These are phyloP conservation scores for Agelaius tricolor DNA, from an alignment of 2,113 vertebrate species.

Conservation along the genomic window DNA sequence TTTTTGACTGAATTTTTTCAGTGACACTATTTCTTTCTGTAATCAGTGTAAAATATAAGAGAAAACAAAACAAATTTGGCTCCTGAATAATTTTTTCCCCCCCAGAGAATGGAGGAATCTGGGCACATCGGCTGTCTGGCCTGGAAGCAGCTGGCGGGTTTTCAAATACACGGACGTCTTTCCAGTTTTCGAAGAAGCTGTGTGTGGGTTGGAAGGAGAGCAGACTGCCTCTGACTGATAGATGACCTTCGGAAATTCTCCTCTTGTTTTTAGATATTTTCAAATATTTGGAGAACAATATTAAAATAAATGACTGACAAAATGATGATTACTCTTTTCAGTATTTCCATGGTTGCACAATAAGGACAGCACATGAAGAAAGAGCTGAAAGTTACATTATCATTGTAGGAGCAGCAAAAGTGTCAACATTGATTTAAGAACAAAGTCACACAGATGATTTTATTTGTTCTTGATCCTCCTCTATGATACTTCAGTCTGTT, in stretches of 20 bases:
- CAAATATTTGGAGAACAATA: slow-evolving; percentile 49
- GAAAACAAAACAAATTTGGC: neutral
- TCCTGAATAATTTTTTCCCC: neutral
- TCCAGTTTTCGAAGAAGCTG: slow-evolving; percentile 18
- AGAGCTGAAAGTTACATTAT: slow-evolving; percentile 31
- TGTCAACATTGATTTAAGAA: slow-evolving; percentile 67
- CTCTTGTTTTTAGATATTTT: slow-evolving; percentile 22
- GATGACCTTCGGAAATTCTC: slow-evolving; percentile 37
- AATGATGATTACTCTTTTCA: slow-evolving; percentile 27
- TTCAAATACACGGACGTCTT: neutral
- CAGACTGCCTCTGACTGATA: neutral
- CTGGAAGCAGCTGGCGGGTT: neutral
- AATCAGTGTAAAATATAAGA: neutral
- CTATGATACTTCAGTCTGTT: slow-evolving; percentile 55
- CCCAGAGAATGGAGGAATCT: neutral
- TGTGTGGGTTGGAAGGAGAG: slow-evolving; percentile 12
- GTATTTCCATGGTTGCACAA: neutral
- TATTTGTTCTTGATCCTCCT: slow-evolving; percentile 61
- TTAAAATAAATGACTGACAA: slow-evolving; percentile 38
- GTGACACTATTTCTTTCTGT: neutral
- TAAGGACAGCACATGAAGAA: neutral
- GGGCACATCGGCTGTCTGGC: slow-evolving; percentile 26
- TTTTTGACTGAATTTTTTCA: neutral
- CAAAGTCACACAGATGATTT: slow-evolving; percentile 30
- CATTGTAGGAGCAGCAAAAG: slow-evolving; percentile 25